Evolutionary conservation across 1,140 invertebrate genomes (phyloP).

Genomic region (Rhysida immarginata): DNA sequence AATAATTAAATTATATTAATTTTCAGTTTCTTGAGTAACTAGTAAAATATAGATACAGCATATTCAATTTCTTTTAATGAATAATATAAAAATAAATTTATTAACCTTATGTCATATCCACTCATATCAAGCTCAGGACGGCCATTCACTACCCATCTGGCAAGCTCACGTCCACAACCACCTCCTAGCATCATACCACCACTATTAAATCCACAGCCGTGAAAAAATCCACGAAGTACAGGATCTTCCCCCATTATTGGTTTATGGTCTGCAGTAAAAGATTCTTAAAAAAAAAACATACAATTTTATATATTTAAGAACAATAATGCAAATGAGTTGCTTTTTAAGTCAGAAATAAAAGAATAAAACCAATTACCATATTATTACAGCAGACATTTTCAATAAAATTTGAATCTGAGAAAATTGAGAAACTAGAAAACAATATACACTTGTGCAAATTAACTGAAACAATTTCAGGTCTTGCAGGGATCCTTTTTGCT

Average conservation of each 20-base stretch:
- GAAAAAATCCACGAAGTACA: constrained; percentile 44
- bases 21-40: too few species aligned
- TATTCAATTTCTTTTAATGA: too few species aligned
- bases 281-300: constrained; percentile 41
- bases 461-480: too few species aligned
- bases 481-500: too few species aligned
- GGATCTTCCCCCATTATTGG: constrained; percentile 57
- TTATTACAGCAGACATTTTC: too few species aligned
- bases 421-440: too few species aligned
- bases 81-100: not conserved
- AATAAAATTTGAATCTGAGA: too few species aligned
- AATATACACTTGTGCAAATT: too few species aligned
- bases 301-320: not conserved
- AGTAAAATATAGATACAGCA: too few species aligned
- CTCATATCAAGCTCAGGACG: constrained; percentile 71
- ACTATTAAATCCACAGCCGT: constrained; percentile 75
- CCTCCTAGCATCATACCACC: constrained; percentile 79
- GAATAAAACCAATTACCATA: not conserved
- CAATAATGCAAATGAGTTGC: too few species aligned
- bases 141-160: constrained; percentile 64
- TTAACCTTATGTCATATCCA: constrained; percentile 54
- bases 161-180: constrained; percentile 66
- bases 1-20: too few species aligned
- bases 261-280: constrained; percentile 79
- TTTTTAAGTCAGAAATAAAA: too few species aligned